Evolutionary conservation across 2,113 vertebrate genomes (phyloP).

Genomic region (Camelus dromedarius): DNA sequence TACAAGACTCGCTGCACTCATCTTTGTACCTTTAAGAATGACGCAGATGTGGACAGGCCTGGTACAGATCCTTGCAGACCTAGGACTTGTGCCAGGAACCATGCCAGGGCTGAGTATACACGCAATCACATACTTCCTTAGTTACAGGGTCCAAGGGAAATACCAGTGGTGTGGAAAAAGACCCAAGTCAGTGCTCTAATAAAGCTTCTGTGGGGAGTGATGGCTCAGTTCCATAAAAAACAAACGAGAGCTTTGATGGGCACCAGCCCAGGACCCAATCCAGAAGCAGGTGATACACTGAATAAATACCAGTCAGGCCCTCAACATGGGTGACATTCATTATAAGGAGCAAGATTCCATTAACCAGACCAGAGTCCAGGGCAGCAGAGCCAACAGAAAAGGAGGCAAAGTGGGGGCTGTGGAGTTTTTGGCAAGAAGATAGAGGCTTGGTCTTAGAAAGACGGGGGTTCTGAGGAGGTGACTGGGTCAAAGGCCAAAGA

Average conservation of each 20-base stretch:
- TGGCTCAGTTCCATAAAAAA: background rate
- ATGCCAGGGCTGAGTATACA: background rate
- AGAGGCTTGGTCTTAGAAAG: background rate
- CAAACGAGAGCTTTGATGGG: background rate
- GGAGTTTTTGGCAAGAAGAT: background rate
- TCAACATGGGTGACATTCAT: background rate
- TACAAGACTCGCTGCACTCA: background rate
- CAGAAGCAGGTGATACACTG: accelerated
- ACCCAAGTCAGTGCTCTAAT: background rate
- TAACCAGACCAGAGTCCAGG: background rate
- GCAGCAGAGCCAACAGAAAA: background rate
- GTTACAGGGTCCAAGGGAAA: background rate
- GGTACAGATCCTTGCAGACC: background rate
- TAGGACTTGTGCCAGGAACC: background rate
- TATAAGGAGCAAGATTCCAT: background rate
- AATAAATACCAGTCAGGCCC: background rate
- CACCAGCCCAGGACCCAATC: background rate
- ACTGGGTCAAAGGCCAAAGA: background rate
- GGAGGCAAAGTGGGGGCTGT: background rate
- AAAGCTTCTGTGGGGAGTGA: background rate
- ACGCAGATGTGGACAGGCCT: background rate
- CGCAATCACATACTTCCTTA: background rate
- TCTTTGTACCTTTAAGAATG: background rate
- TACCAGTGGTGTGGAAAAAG: background rate
- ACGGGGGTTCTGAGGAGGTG: background rate